These are phyloP conservation scores for Burhinus oedicnemus DNA, from an alignment of 2,113 vertebrate genomes.

Conservation along the genomic window DNA sequence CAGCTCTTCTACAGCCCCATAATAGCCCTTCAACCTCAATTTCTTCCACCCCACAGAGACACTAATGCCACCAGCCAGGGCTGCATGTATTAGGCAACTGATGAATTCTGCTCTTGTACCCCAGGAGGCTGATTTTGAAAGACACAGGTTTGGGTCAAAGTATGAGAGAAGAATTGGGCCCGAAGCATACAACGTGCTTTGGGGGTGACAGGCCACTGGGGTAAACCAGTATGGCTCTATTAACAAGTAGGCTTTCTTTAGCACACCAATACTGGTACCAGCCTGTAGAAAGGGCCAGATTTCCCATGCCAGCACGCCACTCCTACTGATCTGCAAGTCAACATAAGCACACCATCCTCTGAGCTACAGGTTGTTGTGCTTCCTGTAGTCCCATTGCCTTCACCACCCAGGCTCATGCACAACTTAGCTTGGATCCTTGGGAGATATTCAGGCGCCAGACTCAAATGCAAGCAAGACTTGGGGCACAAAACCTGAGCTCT, in stretches of 20 bases:
- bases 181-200: not conserved
- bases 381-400: rapidly evolving
- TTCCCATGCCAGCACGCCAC: not conserved
- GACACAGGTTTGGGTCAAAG: not conserved
- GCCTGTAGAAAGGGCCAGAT: not conserved
- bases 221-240: not conserved
- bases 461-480: not conserved
- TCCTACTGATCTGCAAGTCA: rapidly evolving
- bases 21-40: not conserved
- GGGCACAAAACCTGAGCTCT: not conserved
- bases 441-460: not conserved
- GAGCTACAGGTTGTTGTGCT: not conserved
- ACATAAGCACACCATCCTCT: not conserved
- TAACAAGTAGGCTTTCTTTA: not conserved
- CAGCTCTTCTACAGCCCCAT: not conserved
- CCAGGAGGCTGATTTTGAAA: not conserved
- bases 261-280: not conserved
- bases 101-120: not conserved
- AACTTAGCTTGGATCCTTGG: not conserved
- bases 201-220: not conserved
- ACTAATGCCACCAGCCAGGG: not conserved
- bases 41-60: not conserved
- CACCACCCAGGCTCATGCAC: not conserved
- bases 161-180: not conserved
- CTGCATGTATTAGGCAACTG: not conserved